Evolutionary conservation across 1,140 invertebrate genomes (phyloP), one percentile per base, ranked within the genome.

Genomic region (Aphaenogaster ashmeadi): DNA sequence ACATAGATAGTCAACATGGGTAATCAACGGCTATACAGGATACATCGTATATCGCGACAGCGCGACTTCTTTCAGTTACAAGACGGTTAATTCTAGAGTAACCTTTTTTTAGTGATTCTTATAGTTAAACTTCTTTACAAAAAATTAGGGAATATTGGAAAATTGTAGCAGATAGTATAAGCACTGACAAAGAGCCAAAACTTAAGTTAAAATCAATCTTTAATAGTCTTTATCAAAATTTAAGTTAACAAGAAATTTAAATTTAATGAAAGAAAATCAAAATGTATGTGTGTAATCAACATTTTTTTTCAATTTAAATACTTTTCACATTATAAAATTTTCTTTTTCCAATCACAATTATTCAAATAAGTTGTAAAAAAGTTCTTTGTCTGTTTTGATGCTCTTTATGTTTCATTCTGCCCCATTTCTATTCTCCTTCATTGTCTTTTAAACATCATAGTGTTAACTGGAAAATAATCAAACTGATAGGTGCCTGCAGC

Each of bases 381-480:
- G 3, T 8, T 47, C n/a, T 69, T 50, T 56, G 21, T 56, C 0
- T 74, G 3, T 58, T 60, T 41, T 38, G 27, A 1, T 7, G 8
- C 4, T 38, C 5, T 38, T 8, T 47, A 18, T 58, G 13, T 60
- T 58, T 44, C 44, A n/a, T 44, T 60, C 3, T 27, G 15, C 7
- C 0, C 3, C 6, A 54, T 56, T 60, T 47, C 41, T 78, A 56
- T 8, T 21, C 18, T 38, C 5, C 1, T 36, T 71, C 47, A 18
- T 27, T 80, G 9, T 27, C 21, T 44, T 75, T 84, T 84, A 44
- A 62, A 78, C 38, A 79, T 1, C n/a, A 15, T 79, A 21, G 21
- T 66, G 60, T 67, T 86, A 66, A 86, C 18, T 79, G 67, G 41
- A 79, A 64, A 80, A 89, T 67, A 89, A 86, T 83, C 81, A 77